phyloP scores from a whole-genome alignment of 2,113 vertebrate species.

The Panthera tigris region DNA sequence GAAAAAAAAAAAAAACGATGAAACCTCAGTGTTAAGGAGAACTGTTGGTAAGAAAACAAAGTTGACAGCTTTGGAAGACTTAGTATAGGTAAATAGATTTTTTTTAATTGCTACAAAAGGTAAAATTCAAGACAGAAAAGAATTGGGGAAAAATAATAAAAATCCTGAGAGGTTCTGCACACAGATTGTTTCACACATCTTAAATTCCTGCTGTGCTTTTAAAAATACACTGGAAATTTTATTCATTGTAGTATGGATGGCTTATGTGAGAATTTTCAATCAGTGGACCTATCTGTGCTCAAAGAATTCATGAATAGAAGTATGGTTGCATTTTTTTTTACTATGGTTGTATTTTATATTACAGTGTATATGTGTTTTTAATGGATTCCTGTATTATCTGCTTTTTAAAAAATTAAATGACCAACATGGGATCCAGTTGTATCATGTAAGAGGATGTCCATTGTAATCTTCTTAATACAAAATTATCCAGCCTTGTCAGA shows the following conservation, averaged over 20 bases:
- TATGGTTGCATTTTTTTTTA: not conserved
- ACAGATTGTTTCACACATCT: not conserved
- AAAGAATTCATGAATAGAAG: not conserved
- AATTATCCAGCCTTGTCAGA: not conserved
- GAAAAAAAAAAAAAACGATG: not conserved
- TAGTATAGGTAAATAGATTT: not conserved
- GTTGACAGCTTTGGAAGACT: not conserved
- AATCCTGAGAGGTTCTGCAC: not conserved
- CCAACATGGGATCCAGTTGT: not conserved
- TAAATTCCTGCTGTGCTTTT: constrained; percentile 23
- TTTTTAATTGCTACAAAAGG: not conserved
- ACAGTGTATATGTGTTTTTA: not conserved
- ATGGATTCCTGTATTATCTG: not conserved
- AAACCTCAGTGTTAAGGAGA: not conserved
- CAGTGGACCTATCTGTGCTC: not conserved
- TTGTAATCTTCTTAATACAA: not conserved
- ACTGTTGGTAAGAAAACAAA: not conserved
- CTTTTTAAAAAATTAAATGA: not conserved
- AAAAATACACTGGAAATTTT: constrained; percentile 16
- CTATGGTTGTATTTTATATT: not conserved
- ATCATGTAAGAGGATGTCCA: not conserved
- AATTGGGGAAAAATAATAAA: not conserved
- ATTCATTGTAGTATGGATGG: not conserved
- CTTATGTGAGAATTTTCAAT: constrained; percentile 6
- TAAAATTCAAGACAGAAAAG: constrained; percentile 9